Evolutionary conservation across 2,888 invertebrate genomes (phyloP), one percentile per base, ranked within the genome.

Genomic region (Suillia variegata): DNA sequence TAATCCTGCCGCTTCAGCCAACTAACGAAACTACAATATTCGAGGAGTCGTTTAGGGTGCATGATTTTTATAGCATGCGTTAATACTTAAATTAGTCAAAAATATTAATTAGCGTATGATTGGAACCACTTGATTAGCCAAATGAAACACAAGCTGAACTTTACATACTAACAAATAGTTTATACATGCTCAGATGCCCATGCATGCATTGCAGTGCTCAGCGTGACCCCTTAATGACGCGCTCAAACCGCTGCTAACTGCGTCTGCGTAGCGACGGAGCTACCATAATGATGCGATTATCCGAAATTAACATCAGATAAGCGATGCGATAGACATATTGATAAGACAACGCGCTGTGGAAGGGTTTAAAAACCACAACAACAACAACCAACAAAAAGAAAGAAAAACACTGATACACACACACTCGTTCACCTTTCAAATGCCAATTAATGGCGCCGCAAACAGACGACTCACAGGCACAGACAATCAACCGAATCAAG

Each of bases 391-490:
- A n/a, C n/a, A n/a, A n/a, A n/a, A n/a, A n/a, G n/a, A n/a, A n/a
- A n/a, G n/a, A 12, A 12, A 38, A 12, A 38, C 45, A 45, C 45
- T 18, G 10, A 45, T 18, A 20, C 45, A 20, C 45, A 38, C 6
- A 38, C 38, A 4, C n/a, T 24, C 50, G 68, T 74, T 71, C 72
- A 73, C 74, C 74, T 74, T 74, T 75, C 75, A 71, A 71, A 74
- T 73, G 75, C 76, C 75, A 75, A 75, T 75, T 75, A 75, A 75
- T 76, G 75, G 75, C 74, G 75, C 75, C 75, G 75, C 70, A 48
- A 66, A 62, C n/a, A n/a, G n/a, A n/a, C n/a, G n/a, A n/a, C 67
- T 67, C 69, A 69, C 72, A 70, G 64, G 72, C 67, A 66, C 70
- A 69, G 69, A 72, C 72, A 71, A 68, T 59, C 51, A 31, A 21